Evolutionary conservation across 2,888 invertebrate genomes (phyloP), one percentile per base, ranked within the genome.

Genomic region (Macrosoma leucophasiata): DNA sequence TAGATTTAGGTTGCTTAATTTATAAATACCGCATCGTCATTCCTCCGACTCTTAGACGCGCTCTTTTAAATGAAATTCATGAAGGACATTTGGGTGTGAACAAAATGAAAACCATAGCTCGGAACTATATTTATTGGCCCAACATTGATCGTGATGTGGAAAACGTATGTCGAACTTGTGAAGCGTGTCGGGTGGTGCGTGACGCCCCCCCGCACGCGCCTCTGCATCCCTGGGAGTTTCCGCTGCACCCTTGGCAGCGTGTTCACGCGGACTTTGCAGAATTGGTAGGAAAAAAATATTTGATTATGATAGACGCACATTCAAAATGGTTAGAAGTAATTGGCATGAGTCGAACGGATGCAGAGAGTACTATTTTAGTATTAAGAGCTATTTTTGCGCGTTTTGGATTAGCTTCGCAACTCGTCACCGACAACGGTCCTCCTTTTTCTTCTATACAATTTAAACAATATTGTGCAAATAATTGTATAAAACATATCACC

Each of bases 371-470:
- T 15, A 24, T 35, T 11, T 6, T 25, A 7, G 25, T 13, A 11
- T 35, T 55, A 4, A 18, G 47, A 6, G 18, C 31, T 5, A 20
- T 47, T 6, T 56, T 49, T 33, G 38, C 48, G 4, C 13, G 46
- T 12, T 55, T 46, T 13, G 52, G 54, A 0, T 17, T 54, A 4
- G 50, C 55, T 5, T 35, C 31, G 12, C 46, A 52, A 23, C 12
- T 55, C 5, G 46, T 50, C 2, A 41, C 50, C 1, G 52, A 53
- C 24, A 44, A 49, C 8, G 54, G 52, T 1, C 50, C 52, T 15
- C 55, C 52, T 4, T 58, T 53, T 28, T 20, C 29, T 3, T 42
- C 43, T 2, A n/a, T 9, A 2, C 48, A 52, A 15, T 50, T 45
- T 18, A 37, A 37, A 18, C 7, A 13, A 12, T 53, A 41, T 29